Percentiles rank a stretch among this genome's conserved stretches.
phyloP scores from a whole-genome alignment of 1,140 invertebrate genomes.

The Laupala kohalensis region DNA sequence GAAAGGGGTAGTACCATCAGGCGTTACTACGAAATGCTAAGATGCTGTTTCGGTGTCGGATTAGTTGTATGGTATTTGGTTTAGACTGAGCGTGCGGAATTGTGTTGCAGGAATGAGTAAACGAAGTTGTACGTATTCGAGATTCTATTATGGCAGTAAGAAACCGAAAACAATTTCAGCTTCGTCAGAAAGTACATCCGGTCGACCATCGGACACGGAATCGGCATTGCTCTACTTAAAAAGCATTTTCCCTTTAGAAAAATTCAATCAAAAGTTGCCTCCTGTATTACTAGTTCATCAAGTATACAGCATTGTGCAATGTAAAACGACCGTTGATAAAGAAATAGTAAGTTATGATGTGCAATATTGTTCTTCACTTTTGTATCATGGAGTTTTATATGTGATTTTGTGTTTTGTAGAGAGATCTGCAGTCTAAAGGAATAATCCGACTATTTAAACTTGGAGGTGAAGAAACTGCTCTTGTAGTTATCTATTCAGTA shows the following conservation, averaged over 20 bases:
- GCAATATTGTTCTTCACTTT: neutral
- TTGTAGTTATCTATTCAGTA: slow-evolving; percentile 5
- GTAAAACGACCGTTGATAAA: slow-evolving; percentile 9
- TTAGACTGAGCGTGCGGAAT: neutral
- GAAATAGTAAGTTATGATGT: slow-evolving; percentile 8
- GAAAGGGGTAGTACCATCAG: no score
- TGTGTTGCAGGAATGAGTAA: no score
- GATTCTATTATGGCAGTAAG: no score
- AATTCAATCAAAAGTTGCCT: slow-evolving; percentile 6
- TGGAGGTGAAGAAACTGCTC: slow-evolving; percentile 7
- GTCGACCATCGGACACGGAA: slow-evolving; percentile 4
- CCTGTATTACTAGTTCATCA: slow-evolving; percentile 15
- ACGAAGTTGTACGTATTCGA: no score
- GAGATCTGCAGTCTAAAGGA: slow-evolving; percentile 3
- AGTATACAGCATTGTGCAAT: slow-evolving; percentile 12
- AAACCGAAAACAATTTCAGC: no score
- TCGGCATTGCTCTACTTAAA: slow-evolving; percentile 9
- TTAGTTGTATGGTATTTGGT: neutral
- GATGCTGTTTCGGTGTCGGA: no score
- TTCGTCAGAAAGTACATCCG: no score
- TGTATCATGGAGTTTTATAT: neutral
- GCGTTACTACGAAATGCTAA: no score
- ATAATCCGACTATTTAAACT: slow-evolving; percentile 11
- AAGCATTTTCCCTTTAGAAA: slow-evolving; percentile 9
- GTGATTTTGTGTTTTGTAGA: slow-evolving; percentile 4